A percentile compares a stretch with the other conserved stretches of the same genome.
These are phyloP conservation scores for Poeciliopsis retropinna DNA, from an alignment of 2,113 vertebrate species.

Conservation along the genomic window DNA sequence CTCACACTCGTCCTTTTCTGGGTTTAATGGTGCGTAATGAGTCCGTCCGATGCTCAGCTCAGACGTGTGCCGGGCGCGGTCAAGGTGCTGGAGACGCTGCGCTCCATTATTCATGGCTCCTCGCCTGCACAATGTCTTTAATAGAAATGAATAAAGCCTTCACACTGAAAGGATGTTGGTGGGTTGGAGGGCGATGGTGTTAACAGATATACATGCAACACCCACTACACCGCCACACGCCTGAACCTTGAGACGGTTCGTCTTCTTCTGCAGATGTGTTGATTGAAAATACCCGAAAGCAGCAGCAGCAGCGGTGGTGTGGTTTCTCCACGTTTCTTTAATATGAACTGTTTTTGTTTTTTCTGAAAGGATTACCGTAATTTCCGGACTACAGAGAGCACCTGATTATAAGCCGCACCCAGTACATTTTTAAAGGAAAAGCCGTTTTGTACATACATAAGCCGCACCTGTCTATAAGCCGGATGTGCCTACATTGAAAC, in stretches of 20 bases:
- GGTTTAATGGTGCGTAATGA: constrained; percentile 44
- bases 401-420: no score
- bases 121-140: constrained; percentile 29
- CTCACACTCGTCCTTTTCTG: constrained; percentile 10
- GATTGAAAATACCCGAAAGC: constrained; percentile 7
- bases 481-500: no score
- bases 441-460: no score
- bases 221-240: constrained; percentile 17
- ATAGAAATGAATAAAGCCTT: constrained; percentile 42
- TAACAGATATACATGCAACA: constrained; percentile 3
- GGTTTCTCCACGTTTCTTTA: neutral
- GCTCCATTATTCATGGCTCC: constrained; percentile 52
- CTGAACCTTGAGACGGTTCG: constrained; percentile 16
- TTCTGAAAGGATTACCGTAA: neutral
- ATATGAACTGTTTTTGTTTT: constrained; percentile 1
- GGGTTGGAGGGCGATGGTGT: constrained; percentile 12
- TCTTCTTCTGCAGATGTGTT: neutral
- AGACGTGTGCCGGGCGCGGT: constrained; percentile 17
- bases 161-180: constrained; percentile 15
- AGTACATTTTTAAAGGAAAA: no score
- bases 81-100: constrained; percentile 32
- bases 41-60: constrained; percentile 25
- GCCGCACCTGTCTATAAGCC: no score
- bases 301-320: neutral
- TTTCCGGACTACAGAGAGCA: no score